Evolutionary conservation across 2,113 vertebrate genomes (phyloP), one percentile per base, ranked within the genome.

Genomic region (Callipepla californica): DNA sequence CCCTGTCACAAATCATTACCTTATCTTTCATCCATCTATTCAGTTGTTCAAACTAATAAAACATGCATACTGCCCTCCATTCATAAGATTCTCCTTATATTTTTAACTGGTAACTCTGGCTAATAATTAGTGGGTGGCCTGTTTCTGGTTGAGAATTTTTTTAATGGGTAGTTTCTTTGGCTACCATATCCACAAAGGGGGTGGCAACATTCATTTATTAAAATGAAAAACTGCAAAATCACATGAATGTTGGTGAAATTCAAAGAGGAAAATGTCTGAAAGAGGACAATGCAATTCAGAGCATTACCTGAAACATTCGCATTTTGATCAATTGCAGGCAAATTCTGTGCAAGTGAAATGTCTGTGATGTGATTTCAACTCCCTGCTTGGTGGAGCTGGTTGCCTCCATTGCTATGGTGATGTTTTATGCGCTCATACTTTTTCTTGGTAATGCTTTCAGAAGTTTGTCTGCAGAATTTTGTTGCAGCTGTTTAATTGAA

Each of bases 1-100:
- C 95, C 87, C 93, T 97, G 97, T 97, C 97, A 97, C 98, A 98
- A 98, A 97, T 98, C 97, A 98, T 98, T 98, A 98, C 97, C 95
- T 97, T 97, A 96, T 97, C 96, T 98, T 98, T 97, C 97, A 94
- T 97, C 96, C 91, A 96, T 98, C 96, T 97, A 97, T 95, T 96
- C 96, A 96, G 94, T 97, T 97, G 86, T 97, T 97, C 96, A 96
- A 96, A 96, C 96, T 97, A 97, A 96, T 97, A 96, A 96, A 95
- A 95, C 87, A 87, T 89, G 88, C 92, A 95, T 83, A 95, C 92
- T 97, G 96, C 87, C 92, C 89, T 97, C 95, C 95, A 97, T 97
- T 97, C 97, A 97, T 91, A 88, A 95, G 94, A 94, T 93, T 94
- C 93, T 70, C 93, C 91, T 96, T 94, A 96, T 96, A 57, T 96